Base-by-base conservation (phyloP, 2,113 vertebrate genomes). In the Rousettus leschenaultii region DNA sequence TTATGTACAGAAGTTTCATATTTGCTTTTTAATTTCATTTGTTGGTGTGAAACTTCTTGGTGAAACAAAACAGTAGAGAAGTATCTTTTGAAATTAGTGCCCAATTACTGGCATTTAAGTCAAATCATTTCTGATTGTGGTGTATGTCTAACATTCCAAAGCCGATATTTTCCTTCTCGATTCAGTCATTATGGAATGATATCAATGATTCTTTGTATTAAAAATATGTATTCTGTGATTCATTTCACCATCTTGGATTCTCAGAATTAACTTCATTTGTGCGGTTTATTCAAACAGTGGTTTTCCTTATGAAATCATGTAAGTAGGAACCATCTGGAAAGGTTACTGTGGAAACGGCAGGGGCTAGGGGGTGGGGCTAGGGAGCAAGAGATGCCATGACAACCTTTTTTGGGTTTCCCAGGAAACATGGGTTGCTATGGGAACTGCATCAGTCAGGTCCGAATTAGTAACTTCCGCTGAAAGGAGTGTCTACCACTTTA, bases 351-450 rank as follows among this genome's bases (percentile, higher is more conserved):
- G 99, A 99, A 99, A 99, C 98, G 96, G 97, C 91, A 38, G 95
- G 98, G 98, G 98, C 78, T 88, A 85, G 90, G 78, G 51, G 98
- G 98, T 77, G 92, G 98, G 98, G 97, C 97, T 95, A 96, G 97
- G 98, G 95, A 98, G 95, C 95, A 94, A 92, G 94, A 97, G 98
- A 99, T 99, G 98, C 99, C 99, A 99, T 99, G 99, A 99, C 99
- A 99, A 99, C 99, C 99, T 98, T 98, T 98, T 98, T 98, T 98
- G 99, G 99, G 99, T 99, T 99, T 99, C 99, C 98, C 98, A 98
- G 99, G 99, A 99, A 99, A 99, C 99, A 97, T n/a, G 97, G 96
- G 99, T 99, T 97, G 63, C 99, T 99, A 99, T 99, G 98, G 99
- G 98, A 99, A 99, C 99, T 99, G 98, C 99, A 99, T 99, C 99